Evolutionary conservation across 2,797 vertebrate species (phyloP), one percentile per base, ranked within the genome.

Genomic region (Simalia tracyae): DNA sequence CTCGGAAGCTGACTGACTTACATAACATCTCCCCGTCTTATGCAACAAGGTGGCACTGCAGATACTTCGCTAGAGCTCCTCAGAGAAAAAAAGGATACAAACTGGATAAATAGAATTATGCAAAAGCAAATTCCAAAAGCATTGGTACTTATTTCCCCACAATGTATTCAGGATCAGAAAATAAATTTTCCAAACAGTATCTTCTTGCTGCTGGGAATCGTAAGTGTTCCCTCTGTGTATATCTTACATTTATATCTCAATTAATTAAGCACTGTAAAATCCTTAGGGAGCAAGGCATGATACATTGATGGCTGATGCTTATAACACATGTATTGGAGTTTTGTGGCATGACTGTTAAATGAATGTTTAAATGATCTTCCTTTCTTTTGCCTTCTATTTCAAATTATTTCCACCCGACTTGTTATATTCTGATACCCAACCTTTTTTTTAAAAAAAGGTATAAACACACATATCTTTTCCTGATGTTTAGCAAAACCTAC

Each of bases 261-360:
- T 31, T 88, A 92, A 92, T 96, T 81, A 92, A 95, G 93, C 1
- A 10, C 76, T 54, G 50, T 56, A 61, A 64, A n/a, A 87, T 24
- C 19, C 86, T 90, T 93, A 63, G 88, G 60, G 89, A 61, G 90
- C 28, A 94, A 96, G 36, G 9, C 22, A 76, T 4, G 36, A 26
- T 2, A 91, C 68, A 92, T 92, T n/a, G 57, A 87, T 81, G 93
- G 93, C 10, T 11, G 0, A 5, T 36, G 87, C 93, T 93, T 87
- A 61, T 95, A 91, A 89, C 88, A 89, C 93, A 72, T 91, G 95
- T 0, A 0, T 86, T 91, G 85, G 66, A 90, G 57, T 95, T 95
- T 91, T 87, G 59, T 86, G 31, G 54, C 84, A 4, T n/a, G 60
- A 57, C 26, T 28, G 50, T 63, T 93, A 15, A 81, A 3, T 11